Evolutionary conservation across 2,113 vertebrate genomes (phyloP).

Genomic region (Zootoca vivipara): DNA sequence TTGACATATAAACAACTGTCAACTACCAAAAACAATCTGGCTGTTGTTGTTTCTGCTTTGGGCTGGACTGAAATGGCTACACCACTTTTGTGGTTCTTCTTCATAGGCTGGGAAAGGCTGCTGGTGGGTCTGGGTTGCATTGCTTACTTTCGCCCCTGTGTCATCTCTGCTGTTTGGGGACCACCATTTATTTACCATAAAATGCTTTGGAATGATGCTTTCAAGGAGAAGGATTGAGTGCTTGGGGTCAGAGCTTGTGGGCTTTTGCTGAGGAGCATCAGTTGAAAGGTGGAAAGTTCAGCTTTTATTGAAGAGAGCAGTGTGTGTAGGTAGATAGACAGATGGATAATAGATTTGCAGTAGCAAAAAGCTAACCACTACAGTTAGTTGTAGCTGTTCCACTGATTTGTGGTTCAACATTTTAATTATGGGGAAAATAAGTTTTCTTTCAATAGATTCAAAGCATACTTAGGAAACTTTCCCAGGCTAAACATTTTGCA

Average conservation of each 20-base stretch:
- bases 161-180: neutral
- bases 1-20: neutral
- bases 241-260: neutral
- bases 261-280: neutral
- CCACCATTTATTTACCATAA: neutral
- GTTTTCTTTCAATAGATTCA: conserved; percentile 18
- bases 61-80: neutral
- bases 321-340: neutral
- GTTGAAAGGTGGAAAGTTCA: neutral
- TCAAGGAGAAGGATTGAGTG: neutral
- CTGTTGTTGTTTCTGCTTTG: neutral
- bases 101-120: neutral
- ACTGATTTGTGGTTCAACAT: neutral
- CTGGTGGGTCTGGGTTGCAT: no score
- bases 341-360: no score
- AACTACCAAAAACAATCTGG: neutral
- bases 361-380: neutral
- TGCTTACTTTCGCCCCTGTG: neutral
- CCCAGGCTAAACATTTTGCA: neutral
- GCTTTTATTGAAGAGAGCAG: neutral
- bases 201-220: neutral
- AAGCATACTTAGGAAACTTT: neutral
- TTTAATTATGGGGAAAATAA: neutral
- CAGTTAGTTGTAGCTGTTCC: neutral
- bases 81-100: neutral